These are phyloP conservation scores for Scomber scombrus DNA, from an alignment of 2,113 vertebrate species.

Conservation along the genomic window DNA sequence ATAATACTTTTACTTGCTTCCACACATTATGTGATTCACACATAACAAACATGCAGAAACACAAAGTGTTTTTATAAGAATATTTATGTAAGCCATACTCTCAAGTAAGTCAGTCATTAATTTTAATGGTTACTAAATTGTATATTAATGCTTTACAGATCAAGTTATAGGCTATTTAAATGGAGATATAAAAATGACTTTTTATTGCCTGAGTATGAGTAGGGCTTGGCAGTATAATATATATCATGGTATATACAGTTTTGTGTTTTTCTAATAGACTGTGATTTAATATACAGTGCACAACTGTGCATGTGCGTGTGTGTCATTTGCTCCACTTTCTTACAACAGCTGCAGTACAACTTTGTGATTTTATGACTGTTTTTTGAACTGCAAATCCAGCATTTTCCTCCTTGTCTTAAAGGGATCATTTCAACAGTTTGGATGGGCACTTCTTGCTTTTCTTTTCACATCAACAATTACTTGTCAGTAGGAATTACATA, in stretches of 20 bases:
- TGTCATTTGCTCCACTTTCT: slow-evolving; percentile 23
- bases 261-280: not conserved
- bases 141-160: slow-evolving; percentile 18
- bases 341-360: slow-evolving; percentile 6
- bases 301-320: not conserved
- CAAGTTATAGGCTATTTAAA: not conserved
- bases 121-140: slow-evolving; percentile 28
- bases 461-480: not conserved
- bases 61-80: not conserved
- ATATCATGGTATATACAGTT: not conserved
- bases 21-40: not conserved
- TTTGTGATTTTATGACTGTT: slow-evolving; percentile 7
- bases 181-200: not conserved
- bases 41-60: not conserved
- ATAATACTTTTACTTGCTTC: slow-evolving; percentile 3
- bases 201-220: slow-evolving; percentile 19
- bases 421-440: not conserved
- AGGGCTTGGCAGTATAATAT: not conserved
- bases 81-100: not conserved
- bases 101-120: not conserved
- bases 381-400: not conserved
- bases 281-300: slow-evolving; percentile 24
- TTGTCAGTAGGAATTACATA: not conserved
- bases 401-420: not conserved
- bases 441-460: not conserved